These are phyloP conservation scores for Rhodinocichla rosea DNA, from an alignment of 2,113 vertebrate genomes.

Conservation along the genomic window DNA sequence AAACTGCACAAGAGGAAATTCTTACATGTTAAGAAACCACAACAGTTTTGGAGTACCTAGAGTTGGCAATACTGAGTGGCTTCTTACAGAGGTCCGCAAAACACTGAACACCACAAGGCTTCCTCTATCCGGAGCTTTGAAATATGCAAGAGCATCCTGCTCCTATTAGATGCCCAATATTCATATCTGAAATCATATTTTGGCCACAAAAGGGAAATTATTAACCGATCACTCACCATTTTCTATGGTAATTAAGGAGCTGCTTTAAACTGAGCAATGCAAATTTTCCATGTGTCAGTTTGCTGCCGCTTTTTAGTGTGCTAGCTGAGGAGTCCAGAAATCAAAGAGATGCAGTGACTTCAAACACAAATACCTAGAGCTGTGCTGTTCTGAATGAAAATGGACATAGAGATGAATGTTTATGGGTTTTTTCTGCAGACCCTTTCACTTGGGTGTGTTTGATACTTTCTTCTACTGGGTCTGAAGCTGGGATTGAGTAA, in stretches of 20 bases:
- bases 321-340: constrained; percentile 15
- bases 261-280: background rate
- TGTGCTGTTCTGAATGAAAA: constrained; percentile 11
- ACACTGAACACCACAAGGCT: background rate
- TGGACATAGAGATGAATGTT: background rate
- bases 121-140: background rate
- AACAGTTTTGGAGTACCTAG: background rate
- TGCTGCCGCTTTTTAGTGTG: background rate
- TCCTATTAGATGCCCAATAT: constrained; percentile 5
- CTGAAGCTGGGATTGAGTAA: constrained; percentile 40
- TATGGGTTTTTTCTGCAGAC: background rate
- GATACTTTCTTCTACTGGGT: background rate
- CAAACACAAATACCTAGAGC: background rate
- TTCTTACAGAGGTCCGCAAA: background rate
- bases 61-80: background rate
- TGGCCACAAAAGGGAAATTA: constrained; percentile 26
- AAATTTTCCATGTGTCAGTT: background rate
- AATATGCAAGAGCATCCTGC: background rate
- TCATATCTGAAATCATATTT: constrained; percentile 5
- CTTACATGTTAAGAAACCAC: background rate
- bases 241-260: background rate
- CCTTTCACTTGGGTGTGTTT: background rate
- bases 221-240: constrained; percentile 7
- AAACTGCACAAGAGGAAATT: background rate
- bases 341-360: background rate